Conservation (phyloP, 2,113 vertebrate species). For the Onychostruthus taczanowskii region DNA sequence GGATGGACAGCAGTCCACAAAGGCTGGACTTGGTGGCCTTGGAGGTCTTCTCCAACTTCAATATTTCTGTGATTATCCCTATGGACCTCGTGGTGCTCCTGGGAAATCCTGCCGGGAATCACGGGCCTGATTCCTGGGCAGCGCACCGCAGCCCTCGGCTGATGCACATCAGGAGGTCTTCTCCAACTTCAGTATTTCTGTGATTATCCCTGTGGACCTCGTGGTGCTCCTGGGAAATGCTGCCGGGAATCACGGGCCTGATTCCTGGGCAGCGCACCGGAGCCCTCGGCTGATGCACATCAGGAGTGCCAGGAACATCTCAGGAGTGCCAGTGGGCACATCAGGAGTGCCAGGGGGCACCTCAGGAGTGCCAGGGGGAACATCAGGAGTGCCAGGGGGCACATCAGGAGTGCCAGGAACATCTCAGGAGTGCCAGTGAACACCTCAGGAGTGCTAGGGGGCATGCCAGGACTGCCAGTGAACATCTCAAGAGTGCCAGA, state of each 20-base stretch:
- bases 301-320: no score
- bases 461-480: no score
- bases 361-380: no score
- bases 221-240: not conserved
- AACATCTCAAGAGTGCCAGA: no score
- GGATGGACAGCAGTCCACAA: accelerated
- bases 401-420: no score
- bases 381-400: no score
- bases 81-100: not conserved
- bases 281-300: not conserved
- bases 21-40: accelerated
- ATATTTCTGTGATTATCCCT: not conserved
- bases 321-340: no score
- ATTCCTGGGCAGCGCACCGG: not conserved
- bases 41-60: not conserved
- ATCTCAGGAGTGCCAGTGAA: not conserved
- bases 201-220: not conserved
- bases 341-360: no score
- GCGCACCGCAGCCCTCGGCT: not conserved
- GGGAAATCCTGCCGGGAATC: accelerated
- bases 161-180: not conserved
- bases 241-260: accelerated
- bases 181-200: not conserved
- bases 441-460: no score
- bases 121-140: not conserved